Evolutionary conservation across 2,797 vertebrate species (phyloP), one percentile per base, ranked within the genome.

Genomic region (Phylloscopus collybita): DNA sequence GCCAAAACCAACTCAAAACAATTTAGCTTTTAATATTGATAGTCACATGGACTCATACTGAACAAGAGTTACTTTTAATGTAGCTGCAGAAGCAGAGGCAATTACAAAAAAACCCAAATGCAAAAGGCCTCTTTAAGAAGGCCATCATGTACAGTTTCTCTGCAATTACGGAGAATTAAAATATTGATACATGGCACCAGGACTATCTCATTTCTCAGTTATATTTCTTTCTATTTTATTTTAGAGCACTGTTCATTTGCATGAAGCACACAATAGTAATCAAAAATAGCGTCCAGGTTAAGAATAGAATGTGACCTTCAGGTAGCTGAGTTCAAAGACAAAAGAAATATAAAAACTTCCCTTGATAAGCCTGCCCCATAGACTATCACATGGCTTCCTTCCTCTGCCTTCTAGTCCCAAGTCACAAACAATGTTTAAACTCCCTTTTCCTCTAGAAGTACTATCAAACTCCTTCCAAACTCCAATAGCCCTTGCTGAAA

Each of bases 1-100:
- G 74, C 11, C 51, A 66, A 80, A 94, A 65, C 32, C 78, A 92
- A 79, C 70, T 85, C 72, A 81, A 91, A 88, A 73, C 75, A 78
- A 61, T 74, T 70, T 36, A 87, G 69, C 89, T 92, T 94, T 80
- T 61, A 85, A 82, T 76, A 27, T 11, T 62, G 60, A 84, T 40
- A 89, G 49, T 83, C 80, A 72, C 23, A 53, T 44, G 32, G 61
- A 74, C 15, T 78, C 15, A 50, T 18, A 65, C 42, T 51, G 34
- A 62, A 81, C 30, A 78, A 88, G 67, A 79, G 40, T 53, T 10
- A 72, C 76, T 86, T 78, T 86, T 82, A 80, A 74, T n/a, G 56
- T 20, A 85, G 56, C 36, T 94, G 44, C 65, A 60, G 71, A 57
- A 92, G 60, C 73, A 95, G 71, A 76, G 36, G 49, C 34, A 73